Percentiles rank a stretch among this genome's conserved stretches.
Evolutionary conservation across 1,140 invertebrate species (phyloP).

Genomic region (Centruroides sculpturatus): DNA sequence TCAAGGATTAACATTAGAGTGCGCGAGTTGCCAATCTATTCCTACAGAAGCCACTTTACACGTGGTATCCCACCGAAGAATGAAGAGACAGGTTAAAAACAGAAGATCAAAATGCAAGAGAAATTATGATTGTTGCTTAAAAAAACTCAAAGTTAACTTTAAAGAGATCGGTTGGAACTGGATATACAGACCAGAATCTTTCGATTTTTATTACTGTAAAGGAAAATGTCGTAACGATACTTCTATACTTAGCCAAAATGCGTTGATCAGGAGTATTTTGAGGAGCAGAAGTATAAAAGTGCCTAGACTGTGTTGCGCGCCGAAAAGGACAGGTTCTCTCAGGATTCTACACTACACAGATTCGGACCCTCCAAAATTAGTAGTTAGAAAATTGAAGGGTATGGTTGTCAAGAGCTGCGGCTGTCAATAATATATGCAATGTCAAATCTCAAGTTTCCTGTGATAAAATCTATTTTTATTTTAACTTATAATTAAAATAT

Average conservation of each 20-base stretch:
- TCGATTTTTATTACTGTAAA: conserved; percentile 55
- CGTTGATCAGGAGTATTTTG: conserved; percentile 48
- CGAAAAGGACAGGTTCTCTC: conserved; percentile 46
- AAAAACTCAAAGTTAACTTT: conserved; percentile 47
- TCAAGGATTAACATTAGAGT: too few species aligned
- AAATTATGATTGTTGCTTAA: conserved; percentile 39
- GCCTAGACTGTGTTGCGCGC: conserved; percentile 54
- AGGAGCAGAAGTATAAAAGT: conserved; percentile 25
- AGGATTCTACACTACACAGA: conserved; percentile 52
- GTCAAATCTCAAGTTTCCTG: too few species aligned
- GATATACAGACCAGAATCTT: conserved; percentile 50
- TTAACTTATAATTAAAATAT: too few species aligned
- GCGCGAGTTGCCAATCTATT: too few species aligned
- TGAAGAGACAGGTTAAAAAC: too few species aligned
- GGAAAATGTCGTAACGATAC: conserved; percentile 52
- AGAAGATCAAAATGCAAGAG: not conserved
- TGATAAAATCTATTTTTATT: too few species aligned
- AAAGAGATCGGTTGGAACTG: conserved; percentile 52
- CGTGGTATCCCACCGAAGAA: too few species aligned
- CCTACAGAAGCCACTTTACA: too few species aligned
- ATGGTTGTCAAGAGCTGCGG: conserved; percentile 56
- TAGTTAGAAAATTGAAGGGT: conserved; percentile 51
- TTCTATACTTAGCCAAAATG: conserved; percentile 53
- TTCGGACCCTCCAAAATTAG: conserved; percentile 42
- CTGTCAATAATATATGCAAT: conserved; percentile 39